Conservation (phyloP, 2,888 invertebrate genomes). For the Exephanes ischioxanthus region DNA sequence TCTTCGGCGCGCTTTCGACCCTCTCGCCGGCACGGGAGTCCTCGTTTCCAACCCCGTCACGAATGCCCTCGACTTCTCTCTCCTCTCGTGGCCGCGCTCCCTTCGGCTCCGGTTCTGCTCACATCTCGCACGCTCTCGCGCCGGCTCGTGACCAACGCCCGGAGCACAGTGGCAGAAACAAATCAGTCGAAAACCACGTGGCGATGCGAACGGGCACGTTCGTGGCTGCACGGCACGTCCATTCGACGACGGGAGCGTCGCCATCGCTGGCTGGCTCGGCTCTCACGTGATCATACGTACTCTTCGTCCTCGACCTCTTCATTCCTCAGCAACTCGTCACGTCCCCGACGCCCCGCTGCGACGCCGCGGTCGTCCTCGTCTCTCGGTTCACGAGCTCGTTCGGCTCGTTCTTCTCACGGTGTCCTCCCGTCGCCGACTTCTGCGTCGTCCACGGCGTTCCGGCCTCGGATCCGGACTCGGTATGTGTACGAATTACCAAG, state of each 20-base stretch:
- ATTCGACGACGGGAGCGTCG: slow-evolving; percentile 38
- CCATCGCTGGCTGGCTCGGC: slow-evolving; percentile 23
- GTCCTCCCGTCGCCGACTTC: slow-evolving; percentile 35
- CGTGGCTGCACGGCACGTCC: slow-evolving; percentile 65
- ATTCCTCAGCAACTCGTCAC: slow-evolving; percentile 2
- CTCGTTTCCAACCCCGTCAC: slow-evolving; percentile 80
- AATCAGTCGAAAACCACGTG: slow-evolving; percentile 69
- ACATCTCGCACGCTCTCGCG: slow-evolving; percentile 6
- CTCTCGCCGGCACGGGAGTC: slow-evolving; percentile 60
- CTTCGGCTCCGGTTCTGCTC: slow-evolving; percentile 37
- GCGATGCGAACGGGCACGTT: slow-evolving; percentile 77
- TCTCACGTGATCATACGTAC: slow-evolving; percentile 58
- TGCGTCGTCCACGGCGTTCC: slow-evolving; percentile 25
- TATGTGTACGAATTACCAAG: slow-evolving; percentile 48
- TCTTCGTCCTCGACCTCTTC: slow-evolving; percentile 46
- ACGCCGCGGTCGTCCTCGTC: background rate
- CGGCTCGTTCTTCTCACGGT: background rate
- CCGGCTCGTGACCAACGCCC: slow-evolving; percentile 57
- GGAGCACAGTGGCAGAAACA: slow-evolving; percentile 38
- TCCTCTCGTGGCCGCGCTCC: slow-evolving; percentile 62
- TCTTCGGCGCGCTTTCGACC: slow-evolving; percentile 52
- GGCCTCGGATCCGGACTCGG: slow-evolving; percentile 40
- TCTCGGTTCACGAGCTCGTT: background rate
- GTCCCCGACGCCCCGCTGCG: background rate
- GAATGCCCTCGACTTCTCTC: slow-evolving; percentile 66